Conservation (phyloP, 2,888 invertebrate genomes). For the Erebia ligea region DNA sequence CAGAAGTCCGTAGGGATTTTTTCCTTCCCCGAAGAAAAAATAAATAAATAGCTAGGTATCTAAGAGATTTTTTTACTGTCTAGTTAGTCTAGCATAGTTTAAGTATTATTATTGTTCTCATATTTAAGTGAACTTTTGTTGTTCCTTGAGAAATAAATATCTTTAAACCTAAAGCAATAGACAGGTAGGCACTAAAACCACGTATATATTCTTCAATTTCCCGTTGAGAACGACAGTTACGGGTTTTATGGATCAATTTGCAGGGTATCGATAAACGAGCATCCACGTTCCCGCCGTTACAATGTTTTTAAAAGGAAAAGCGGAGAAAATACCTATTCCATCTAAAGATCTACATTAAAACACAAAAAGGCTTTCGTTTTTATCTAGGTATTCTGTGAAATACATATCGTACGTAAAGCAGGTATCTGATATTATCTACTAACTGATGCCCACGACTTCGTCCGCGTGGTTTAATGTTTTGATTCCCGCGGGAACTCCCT, state of each 20-base stretch:
- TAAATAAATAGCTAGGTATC: no score
- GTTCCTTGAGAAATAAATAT: no score
- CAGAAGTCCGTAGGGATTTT: no score
- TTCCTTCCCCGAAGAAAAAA: no score
- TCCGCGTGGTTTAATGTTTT: no score
- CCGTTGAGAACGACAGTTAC: background rate
- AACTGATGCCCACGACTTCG: no score
- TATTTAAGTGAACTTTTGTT: no score
- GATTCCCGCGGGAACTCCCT: no score
- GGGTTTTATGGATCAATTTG: background rate
- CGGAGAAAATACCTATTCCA: background rate
- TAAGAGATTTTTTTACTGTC: no score
- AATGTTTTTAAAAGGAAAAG: constrained; percentile 1
- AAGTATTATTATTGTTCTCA: no score
- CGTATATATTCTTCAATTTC: background rate
- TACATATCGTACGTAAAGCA: background rate
- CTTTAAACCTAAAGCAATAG: background rate
- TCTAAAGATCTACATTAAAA: background rate
- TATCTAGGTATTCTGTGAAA: background rate
- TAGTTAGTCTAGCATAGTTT: no score
- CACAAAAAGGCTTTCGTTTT: constrained; percentile 6
- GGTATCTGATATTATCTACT: no score
- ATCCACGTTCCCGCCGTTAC: background rate
- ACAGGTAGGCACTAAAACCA: background rate
- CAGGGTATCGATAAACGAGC: background rate